Base-by-base conservation (phyloP, 2,888 invertebrate genomes). In the Drosophila nigricruria region DNA sequence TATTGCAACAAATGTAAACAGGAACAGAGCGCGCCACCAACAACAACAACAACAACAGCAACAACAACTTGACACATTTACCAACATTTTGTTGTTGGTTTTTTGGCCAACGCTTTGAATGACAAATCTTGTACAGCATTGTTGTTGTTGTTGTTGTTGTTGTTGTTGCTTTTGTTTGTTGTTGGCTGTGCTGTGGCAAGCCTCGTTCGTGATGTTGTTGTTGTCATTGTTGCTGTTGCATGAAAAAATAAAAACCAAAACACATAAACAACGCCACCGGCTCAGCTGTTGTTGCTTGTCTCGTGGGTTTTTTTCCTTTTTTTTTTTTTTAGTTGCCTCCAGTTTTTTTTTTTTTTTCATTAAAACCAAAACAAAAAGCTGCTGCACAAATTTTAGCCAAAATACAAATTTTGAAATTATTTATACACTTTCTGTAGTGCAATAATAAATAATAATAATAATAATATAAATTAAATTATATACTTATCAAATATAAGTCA, bases 51-150 rank as follows among this genome's bases (percentile, higher is more conserved):
- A 64, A 20, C 40, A 60, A 45, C 45, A 64, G 16, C 49, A 60
- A 23, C 59, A 67, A 9, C 50, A 64, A 16, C 61, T 69, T 85
- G 84, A 85, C 84, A 85, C 88, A 85, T 85, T 88, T 88, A 85
- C 86, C 86, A 85, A 81, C 70, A 88, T 85, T 87, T 82, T 72
- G 73, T 40, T 73, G 49, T 62, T 76, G 63, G 56, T 59, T 65
- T 65, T 73, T 65, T 59, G 53, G 38, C 27, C 34, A 58, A 23
- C 25, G 69, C 58, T 78, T 60, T 79, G 77, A 83, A 81, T 87
- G 87, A 83, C 87, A 83, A 83, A 83, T 83, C 77, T 83, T 70
- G 78, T 54, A 66, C 52, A 38, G 58, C 72, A 59, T 64, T 71
- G 63, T 66, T 70, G 68, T 52, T 72, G 38, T 27, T 65, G 58